Percentiles rank a stretch among this genome's conserved stretches.
Evolutionary conservation across 1,140 invertebrate genomes (phyloP).

Genomic region (Ceratina australensis): DNA sequence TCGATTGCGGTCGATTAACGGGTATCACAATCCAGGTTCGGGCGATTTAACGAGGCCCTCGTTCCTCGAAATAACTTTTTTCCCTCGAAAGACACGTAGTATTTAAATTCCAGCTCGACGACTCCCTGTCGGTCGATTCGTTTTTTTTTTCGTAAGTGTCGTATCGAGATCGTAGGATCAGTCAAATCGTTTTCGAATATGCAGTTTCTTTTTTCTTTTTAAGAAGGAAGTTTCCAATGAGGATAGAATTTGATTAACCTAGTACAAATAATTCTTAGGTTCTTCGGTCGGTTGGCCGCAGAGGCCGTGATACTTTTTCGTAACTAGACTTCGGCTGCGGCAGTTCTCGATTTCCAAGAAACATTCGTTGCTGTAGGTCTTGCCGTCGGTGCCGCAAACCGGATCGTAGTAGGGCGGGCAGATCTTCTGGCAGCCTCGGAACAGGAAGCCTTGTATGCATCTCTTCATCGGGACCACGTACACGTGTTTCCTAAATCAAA

Average conservation of each 20-base stretch:
- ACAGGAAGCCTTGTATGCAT: constrained; percentile 90
- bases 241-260: constrained; percentile 48
- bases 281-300: constrained; percentile 85
- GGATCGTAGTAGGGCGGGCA: constrained; percentile 93
- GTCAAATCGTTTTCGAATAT: constrained; percentile 8
- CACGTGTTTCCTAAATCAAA: constrained; percentile 87
- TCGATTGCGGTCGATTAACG: background rate
- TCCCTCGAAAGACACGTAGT: background rate
- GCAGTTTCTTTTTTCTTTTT: constrained; percentile 1
- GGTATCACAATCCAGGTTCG: constrained; percentile 1
- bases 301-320: constrained; percentile 84
- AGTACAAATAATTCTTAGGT: constrained; percentile 86
- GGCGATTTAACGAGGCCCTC: constrained; percentile 15
- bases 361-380: constrained; percentile 95
- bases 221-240: background rate
- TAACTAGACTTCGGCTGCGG: constrained; percentile 85
- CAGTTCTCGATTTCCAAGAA: constrained; percentile 95
- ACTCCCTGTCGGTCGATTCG: background rate
- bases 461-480: constrained; percentile 92
- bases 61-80: constrained; percentile 6
- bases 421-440: constrained; percentile 91
- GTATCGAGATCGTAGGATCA: background rate
- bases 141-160: background rate
- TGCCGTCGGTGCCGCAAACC: constrained; percentile 92
- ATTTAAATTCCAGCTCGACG: constrained; percentile 10